Base-by-base conservation (phyloP, 1,140 invertebrate genomes). In the Mamestra configurata region DNA sequence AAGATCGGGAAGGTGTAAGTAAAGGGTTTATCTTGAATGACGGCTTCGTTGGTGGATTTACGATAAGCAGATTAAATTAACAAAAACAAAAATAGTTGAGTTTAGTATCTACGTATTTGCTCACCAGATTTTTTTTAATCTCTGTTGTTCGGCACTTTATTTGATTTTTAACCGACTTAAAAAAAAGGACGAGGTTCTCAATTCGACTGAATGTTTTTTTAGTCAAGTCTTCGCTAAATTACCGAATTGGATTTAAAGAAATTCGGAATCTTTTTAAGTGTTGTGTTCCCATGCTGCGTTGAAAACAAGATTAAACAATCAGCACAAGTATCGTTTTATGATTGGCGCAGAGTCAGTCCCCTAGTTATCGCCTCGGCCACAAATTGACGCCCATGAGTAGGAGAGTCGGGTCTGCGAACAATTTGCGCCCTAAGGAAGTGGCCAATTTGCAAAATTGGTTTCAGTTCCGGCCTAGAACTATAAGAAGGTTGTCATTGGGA, bases 371-470 rank as follows among this genome's bases (percentile, higher is more conserved):
- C 84, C 82, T 79, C 82, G 57, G 80, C 83, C 79, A 68, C 77
- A 88, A 90, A 92, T 91, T 92, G 89, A 86, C 90, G 89, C 89
- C 89, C 85, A 82, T 85, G 84, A 84, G 73, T 86, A 77, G 78
- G 77, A 82, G 27, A 31, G 27, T 31, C 57, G n/a, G 43, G 8
- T 11, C 15, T 49, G 84, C 81, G 82, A 88, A 80, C 89, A 92
- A 90, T 90, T 90, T 88, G 86, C 88, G 87, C 59, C 86, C 81
- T 81, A 81, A 90, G 92, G 92, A 93, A 87, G 88, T 86, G 68
- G 84, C 82, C 90, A 92, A 93, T 93, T 89, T 82, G 90, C 90
- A 72, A 92, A 91, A 93, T 92, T 92, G 84, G 84, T 76, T 81
- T 79, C 85, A 82, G 88, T 88, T 87, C 86, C 82, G 57, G 55